Base-by-base conservation (phyloP, 2,113 vertebrate species). In the Lophochroa leadbeateri region DNA sequence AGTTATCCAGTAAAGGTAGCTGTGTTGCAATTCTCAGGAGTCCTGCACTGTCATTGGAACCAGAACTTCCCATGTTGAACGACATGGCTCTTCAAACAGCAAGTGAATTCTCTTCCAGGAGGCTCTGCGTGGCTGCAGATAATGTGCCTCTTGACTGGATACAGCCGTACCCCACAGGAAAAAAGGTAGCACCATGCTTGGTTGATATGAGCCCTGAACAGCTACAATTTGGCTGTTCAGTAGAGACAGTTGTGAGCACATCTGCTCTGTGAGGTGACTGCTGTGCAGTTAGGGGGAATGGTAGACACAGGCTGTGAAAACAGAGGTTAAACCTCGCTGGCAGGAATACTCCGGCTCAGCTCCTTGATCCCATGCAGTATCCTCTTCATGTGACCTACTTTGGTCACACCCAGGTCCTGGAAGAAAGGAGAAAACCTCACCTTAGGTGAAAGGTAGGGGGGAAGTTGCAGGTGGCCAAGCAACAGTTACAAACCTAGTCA, bases 321-420 rank as follows among this genome's bases (percentile, higher is more conserved):
- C 94, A 28, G 95, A 93, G 44, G 90, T 97, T 98, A 99, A 96
- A 98, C 99, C 96, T 99, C 99, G 97, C 98, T 98, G 98, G 97
- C 98, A 82, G 98, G 98, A 95, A 98, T 97, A 98, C 92, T 98
- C 89, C 98, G 98, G 97, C 98, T 99, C 98, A 99, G 98, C 89
- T 99, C 99, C 97, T 98, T 97, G 98, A 99, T 99, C 67, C 99
- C 99, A 33, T 99, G 99, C 60, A 99, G 98, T 94, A 99, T 99
- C 91, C 99, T 97, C 98, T 99, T 99, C 99, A 99, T 99, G 87
- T 99, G 99, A 57, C 99, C 99, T 82, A 99, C 99, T 98, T 99
- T 99, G 52, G 99, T 99, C 96, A 99, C 99, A 5, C 99, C 99
- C 49, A 99, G 98, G 89, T 99, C 99, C 99, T 99, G 96, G 61